Evolutionary conservation across 2,797 vertebrate species (phyloP), one percentile per base, ranked within the genome.

Genomic region (Enteromius afrohamiltoni): DNA sequence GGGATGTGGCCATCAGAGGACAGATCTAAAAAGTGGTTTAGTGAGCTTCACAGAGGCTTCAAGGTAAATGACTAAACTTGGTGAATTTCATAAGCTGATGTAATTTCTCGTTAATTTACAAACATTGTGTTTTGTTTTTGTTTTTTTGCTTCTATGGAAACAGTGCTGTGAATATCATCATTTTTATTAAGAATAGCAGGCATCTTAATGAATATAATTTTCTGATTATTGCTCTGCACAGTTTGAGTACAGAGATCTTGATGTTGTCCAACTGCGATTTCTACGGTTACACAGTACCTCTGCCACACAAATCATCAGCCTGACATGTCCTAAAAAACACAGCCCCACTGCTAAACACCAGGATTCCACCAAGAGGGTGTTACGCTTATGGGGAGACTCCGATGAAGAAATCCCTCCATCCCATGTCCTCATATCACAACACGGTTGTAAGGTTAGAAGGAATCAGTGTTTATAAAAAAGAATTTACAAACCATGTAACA

Each of bases 211-310:
- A 34, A 21, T 65, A 23, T 14, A 8, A 47, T 62, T 49, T 31
- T 45, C 6, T 40, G 58, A 74, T 29, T 49, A 9, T 49, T 74
- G 2, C 90, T 3, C 89, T 55, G 68, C 21, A 68, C 64, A 95
- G 95, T 89, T 95, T 87, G 90, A 88, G 67, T 96, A 95, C 60
- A 9, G 62, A 23, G 91, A 89, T 29, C 62, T 93, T 53, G 90
- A 91, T 73, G 89, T 93, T 14, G 94, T 96, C 68, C 95, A 95
- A 89, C 89, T 95, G 58, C 91, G 94, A 81, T 95, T 96, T 85
- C 89, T 95, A 75, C 90, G 91, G 62, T 86, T 96, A 71, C 93
- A 94, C 90, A 95, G 95, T 78, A 88, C 85, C 84, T 88, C 89
- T 0, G 93, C 91, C 51, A 92, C 91, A 83, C 95, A 96, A 90